Evolutionary conservation across 2,888 invertebrate species (phyloP).

Genomic region (Oasisia sp.): DNA sequence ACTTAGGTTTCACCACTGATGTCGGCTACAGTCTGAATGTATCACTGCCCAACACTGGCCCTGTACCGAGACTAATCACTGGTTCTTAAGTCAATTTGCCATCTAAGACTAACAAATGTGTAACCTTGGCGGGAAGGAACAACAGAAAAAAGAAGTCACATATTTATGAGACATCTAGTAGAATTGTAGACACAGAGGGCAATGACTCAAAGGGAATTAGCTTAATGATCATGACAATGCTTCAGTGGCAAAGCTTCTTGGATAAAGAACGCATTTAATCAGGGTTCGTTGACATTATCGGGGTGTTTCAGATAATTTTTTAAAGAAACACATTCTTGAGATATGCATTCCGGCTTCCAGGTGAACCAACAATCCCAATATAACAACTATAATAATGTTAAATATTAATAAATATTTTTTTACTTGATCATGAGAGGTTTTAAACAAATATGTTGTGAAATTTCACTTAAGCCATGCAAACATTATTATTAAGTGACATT

Average conservation of each 20-base stretch:
- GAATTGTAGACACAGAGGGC: background rate
- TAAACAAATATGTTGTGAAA: background rate
- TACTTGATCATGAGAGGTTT: background rate
- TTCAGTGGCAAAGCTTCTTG: background rate
- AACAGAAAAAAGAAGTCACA: background rate
- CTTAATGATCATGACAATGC: background rate
- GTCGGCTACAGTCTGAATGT: no score
- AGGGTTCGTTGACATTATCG: background rate
- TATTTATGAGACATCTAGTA: background rate
- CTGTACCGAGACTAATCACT: background rate
- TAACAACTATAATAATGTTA: background rate
- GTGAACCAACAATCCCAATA: background rate
- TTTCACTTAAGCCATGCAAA: background rate
- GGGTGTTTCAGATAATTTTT: background rate
- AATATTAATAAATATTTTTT: background rate
- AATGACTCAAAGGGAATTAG: background rate
- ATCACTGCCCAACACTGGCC: background rate
- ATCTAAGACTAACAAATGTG: background rate
- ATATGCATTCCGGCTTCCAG: background rate
- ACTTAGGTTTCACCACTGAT: no score
- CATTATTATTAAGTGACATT: background rate
- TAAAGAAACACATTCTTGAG: background rate
- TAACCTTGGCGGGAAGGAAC: background rate
- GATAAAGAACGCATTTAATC: background rate
- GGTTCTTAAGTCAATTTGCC: background rate